Conservation (phyloP, 64 coral and sea anemone species). For the Hydrozoanthus tunicans region DNA sequence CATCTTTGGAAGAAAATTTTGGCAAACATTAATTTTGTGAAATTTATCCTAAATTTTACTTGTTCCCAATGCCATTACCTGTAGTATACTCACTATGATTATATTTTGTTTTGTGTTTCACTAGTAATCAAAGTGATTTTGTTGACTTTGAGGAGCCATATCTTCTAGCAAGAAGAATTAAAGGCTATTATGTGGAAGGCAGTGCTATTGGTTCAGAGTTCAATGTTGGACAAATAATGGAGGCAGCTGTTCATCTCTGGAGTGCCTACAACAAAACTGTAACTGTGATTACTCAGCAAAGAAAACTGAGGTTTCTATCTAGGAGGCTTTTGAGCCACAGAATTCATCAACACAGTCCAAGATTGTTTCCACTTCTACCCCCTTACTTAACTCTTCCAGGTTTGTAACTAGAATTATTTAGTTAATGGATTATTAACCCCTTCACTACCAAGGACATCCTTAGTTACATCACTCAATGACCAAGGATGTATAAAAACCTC, state of each 20-base stretch:
- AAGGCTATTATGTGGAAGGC: conserved; percentile 45
- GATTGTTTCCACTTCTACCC: conserved; percentile 6
- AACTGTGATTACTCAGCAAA: background rate
- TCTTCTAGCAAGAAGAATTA: conserved; percentile 16
- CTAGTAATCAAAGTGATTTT: background rate
- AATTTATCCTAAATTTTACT: background rate
- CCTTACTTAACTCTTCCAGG: conserved; percentile 52
- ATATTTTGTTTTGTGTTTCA: background rate
- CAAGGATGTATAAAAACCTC: no score
- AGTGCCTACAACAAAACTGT: conserved; percentile 8
- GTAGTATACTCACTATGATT: background rate
- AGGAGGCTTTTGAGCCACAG: background rate
- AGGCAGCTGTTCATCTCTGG: conserved; percentile 29
- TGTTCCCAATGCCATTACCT: background rate
- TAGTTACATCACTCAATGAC: no score
- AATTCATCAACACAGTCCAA: conserved; percentile 3
- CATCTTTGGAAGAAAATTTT: no score
- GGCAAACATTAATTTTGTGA: background rate
- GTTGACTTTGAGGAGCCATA: conserved; percentile 34
- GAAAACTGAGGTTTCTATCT: conserved; percentile 29
- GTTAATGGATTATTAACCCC: no score
- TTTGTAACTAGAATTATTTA: background rate
- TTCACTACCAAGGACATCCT: no score
- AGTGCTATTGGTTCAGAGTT: conserved; percentile 18
- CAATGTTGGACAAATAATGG: conserved; percentile 29